Conservation (phyloP, 2,797 vertebrate species). For the Arctocebus calabarensis region DNA sequence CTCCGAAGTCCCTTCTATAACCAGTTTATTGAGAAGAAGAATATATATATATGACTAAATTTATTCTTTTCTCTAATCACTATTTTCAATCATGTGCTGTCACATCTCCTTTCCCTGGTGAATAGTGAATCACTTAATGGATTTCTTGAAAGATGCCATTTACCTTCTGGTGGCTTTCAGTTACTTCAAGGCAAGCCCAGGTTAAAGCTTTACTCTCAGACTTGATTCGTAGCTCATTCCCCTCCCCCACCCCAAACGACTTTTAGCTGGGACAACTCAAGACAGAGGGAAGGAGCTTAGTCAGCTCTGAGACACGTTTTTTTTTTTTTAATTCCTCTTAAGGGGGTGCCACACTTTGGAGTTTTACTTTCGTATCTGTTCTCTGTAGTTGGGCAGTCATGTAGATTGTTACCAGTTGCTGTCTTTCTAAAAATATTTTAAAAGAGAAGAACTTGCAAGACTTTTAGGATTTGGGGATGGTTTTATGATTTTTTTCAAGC, state of each 20-base stretch:
- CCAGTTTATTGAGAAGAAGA: constrained; percentile 19
- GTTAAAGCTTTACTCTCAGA: constrained; percentile 38
- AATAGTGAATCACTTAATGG: constrained; percentile 1
- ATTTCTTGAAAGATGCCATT: constrained; percentile 29
- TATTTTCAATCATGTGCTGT: constrained; percentile 1
- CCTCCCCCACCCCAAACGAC: neutral
- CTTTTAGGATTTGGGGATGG: neutral
- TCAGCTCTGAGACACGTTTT: neutral
- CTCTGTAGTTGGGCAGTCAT: constrained; percentile 50
- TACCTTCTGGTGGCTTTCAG: constrained; percentile 42
- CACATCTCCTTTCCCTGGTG: constrained; percentile 6
- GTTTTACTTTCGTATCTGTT: constrained; percentile 64
- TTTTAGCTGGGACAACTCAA: neutral
- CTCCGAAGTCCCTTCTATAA: constrained; percentile 54
- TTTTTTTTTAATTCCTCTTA: neutral
- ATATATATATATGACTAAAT: constrained; percentile 8
- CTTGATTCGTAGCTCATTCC: constrained; percentile 20
- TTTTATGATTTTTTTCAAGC: neutral
- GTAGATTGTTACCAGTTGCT: constrained; percentile 47
- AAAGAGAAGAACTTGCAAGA: constrained; percentile 46
- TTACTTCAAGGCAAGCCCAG: neutral
- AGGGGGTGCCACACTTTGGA: constrained; percentile 43
- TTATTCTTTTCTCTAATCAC: constrained; percentile 2
- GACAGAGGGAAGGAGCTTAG: neutral
- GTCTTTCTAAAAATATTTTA: constrained; percentile 56